Conservation (phyloP, 2,797 vertebrate species). For the Psittacula echo region DNA sequence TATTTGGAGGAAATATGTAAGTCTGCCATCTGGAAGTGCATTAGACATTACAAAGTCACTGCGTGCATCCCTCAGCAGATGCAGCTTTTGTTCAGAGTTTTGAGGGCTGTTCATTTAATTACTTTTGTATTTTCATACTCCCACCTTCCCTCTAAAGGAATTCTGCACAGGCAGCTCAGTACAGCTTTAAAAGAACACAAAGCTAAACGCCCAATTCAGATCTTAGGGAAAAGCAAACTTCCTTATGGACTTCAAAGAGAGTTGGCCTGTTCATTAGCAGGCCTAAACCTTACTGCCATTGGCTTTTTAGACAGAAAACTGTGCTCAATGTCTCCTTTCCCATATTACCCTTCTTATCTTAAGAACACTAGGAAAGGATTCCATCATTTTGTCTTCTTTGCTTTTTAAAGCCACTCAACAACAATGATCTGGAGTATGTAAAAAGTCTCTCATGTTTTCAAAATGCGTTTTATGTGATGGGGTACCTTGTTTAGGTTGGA, state of each 20-base stretch:
- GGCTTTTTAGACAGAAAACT: not conserved
- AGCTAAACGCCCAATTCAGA: slow-evolving; percentile 1
- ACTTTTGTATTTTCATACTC: slow-evolving; percentile 65
- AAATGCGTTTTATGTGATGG: not conserved
- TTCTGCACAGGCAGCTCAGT: slow-evolving; percentile 20
- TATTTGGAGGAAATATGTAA: slow-evolving; percentile 60
- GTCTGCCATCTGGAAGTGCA: slow-evolving; percentile 69
- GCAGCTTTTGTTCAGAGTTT: slow-evolving; percentile 68
- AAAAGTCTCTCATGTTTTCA: not conserved
- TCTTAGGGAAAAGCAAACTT: not conserved
- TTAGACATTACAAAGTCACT: slow-evolving; percentile 62
- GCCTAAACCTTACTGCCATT: not conserved
- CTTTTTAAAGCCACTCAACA: not conserved
- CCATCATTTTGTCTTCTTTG: not conserved
- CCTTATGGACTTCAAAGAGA: not conserved
- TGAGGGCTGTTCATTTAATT: slow-evolving; percentile 72
- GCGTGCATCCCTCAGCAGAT: slow-evolving; percentile 64
- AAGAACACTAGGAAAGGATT: not conserved
- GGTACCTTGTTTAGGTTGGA: not conserved
- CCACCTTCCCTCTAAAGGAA: slow-evolving; percentile 58
- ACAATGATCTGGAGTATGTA: not conserved
- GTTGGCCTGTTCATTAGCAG: not conserved
- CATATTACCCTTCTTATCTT: not conserved
- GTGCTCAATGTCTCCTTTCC: not conserved
- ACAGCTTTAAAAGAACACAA: slow-evolving; percentile 14